These are phyloP conservation scores for Formica aserva DNA, from an alignment of 2,888 invertebrate species.

Conservation along the genomic window DNA sequence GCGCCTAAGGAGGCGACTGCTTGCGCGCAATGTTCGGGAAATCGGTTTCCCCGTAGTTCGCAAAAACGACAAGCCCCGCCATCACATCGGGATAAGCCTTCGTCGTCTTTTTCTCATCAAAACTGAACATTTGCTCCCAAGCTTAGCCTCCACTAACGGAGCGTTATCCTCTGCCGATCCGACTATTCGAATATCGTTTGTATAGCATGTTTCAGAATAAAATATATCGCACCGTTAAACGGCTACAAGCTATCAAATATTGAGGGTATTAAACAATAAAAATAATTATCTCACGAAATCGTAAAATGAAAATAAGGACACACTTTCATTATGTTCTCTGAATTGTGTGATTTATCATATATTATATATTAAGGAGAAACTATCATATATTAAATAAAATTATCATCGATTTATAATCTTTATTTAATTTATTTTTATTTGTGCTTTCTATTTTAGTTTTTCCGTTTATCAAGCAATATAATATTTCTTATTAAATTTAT, in stretches of 20 bases:
- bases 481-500: not conserved
- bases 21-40: constrained; percentile 55
- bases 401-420: not conserved
- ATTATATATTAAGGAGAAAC: not conserved
- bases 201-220: not conserved
- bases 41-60: constrained; percentile 49
- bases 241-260: not conserved
- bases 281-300: not conserved
- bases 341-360: not conserved
- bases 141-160: constrained; percentile 38
- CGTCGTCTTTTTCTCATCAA: constrained; percentile 52
- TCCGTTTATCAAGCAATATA: not conserved
- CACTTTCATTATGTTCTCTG: not conserved
- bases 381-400: not conserved
- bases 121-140: constrained; percentile 37
- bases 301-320: not conserved
- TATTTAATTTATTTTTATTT: not conserved
- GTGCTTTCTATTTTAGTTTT: not conserved
- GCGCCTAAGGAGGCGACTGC: constrained; percentile 59
- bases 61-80: constrained; percentile 40
- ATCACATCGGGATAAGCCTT: constrained; percentile 35
- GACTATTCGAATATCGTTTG: constrained; percentile 35
- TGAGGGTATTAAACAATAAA: not conserved
- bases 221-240: not conserved
- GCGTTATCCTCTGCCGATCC: constrained; percentile 44